Conservation (phyloP, 2,888 invertebrate genomes). For the Cyclophora albipunctata region DNA sequence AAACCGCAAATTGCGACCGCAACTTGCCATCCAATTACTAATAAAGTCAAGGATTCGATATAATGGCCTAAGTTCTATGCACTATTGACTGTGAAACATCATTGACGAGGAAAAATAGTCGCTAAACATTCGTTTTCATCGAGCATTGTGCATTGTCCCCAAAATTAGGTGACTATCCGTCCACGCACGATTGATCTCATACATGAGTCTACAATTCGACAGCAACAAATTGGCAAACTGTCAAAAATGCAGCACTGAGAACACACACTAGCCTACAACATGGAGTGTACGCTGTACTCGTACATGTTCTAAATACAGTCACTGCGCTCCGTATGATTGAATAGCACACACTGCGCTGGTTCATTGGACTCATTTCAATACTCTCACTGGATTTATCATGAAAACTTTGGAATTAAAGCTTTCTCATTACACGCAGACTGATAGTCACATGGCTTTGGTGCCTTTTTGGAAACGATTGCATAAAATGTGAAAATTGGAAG, state of each 20-base stretch:
- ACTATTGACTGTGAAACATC: not conserved
- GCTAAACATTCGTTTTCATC: not conserved
- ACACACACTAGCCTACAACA: conserved; percentile 9
- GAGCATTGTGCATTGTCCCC: not conserved
- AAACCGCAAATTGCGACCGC: conserved; percentile 25
- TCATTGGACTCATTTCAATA: conserved; percentile 46
- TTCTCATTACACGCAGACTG: too few relatives aligned
- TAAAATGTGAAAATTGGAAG: too few relatives aligned
- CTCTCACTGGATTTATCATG: conserved; percentile 16
- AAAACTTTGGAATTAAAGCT: not conserved
- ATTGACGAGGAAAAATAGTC: not conserved
- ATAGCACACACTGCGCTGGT: conserved; percentile 35
- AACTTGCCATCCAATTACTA: conserved; percentile 17
- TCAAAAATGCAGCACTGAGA: conserved; percentile 55
- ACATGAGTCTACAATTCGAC: conserved; percentile 28
- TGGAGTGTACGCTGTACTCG: conserved; percentile 5
- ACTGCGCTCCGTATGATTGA: conserved; percentile 30
- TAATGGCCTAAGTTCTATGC: conserved; percentile 12
- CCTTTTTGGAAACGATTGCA: too few relatives aligned
- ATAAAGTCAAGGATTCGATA: conserved; percentile 24
- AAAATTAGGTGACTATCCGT: conserved; percentile 5
- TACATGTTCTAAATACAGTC: conserved; percentile 21
- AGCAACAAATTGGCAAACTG: conserved; percentile 57
- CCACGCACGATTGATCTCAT: conserved; percentile 17
- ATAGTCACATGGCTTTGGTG: too few relatives aligned